Conservation (phyloP, 2,888 invertebrate species). For the Tetragonula carbonaria region DNA sequence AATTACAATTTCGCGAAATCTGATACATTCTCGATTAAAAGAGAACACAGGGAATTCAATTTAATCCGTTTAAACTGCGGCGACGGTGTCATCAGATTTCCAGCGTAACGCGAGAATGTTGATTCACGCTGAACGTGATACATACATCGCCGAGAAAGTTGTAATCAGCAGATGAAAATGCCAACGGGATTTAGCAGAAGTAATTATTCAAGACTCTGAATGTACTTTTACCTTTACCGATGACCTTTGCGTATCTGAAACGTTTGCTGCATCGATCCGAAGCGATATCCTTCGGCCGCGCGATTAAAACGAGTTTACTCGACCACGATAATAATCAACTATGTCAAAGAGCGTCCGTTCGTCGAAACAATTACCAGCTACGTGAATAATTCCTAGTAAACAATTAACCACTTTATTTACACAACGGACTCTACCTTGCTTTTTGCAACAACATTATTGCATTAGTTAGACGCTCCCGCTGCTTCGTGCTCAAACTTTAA, state of each 20-base stretch:
- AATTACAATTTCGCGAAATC: neutral
- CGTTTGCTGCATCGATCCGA: conserved; percentile 62
- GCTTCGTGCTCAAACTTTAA: neutral
- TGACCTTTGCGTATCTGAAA: conserved; percentile 64
- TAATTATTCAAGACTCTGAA: conserved; percentile 38
- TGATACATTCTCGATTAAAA: neutral
- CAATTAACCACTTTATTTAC: conserved; percentile 26
- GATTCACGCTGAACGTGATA: neutral
- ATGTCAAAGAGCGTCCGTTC: conserved; percentile 40
- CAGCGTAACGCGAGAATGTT: neutral
- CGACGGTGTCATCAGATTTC: neutral
- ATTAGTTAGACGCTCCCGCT: neutral
- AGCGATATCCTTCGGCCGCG: conserved; percentile 24
- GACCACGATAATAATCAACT: conserved; percentile 57
- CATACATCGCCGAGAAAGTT: conserved; percentile 33
- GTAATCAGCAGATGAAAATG: conserved; percentile 55
- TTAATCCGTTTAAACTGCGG: neutral
- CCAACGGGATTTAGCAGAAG: conserved; percentile 33
- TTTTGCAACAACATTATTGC: neutral
- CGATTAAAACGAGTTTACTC: conserved; percentile 60
- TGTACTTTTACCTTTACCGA: conserved; percentile 54
- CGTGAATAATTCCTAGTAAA: conserved; percentile 37
- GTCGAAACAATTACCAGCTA: conserved; percentile 35
- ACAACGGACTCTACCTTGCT: neutral
- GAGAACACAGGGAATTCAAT: neutral